phyloP scores from a whole-genome alignment of 2,113 vertebrate genomes.

The Hystrix brachyura region DNA sequence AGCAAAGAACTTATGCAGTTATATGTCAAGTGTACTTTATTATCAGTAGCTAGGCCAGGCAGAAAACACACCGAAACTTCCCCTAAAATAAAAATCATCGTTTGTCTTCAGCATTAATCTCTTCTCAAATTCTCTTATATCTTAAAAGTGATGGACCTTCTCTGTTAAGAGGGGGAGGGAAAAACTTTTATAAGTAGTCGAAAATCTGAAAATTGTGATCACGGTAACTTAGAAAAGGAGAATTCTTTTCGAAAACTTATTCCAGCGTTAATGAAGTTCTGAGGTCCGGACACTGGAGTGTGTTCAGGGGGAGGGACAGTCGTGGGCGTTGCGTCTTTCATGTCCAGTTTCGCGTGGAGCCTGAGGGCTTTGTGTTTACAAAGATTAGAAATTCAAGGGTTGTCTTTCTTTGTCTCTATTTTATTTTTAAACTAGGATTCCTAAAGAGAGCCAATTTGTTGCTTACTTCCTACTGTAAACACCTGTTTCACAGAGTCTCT shows the following conservation, averaged over 20 bases:
- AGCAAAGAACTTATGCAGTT: conserved; percentile 88
- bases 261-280: conserved; percentile 44
- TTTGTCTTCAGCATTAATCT: conserved; percentile 91
- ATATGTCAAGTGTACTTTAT: conserved; percentile 90
- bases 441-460: conserved; percentile 1
- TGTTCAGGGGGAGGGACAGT: not conserved
- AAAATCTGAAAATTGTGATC: conserved; percentile 86
- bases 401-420: not conserved
- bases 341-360: not conserved
- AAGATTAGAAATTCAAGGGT: not conserved
- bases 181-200: conserved; percentile 85
- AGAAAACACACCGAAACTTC: conserved; percentile 87
- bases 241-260: conserved; percentile 72
- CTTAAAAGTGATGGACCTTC: conserved; percentile 89
- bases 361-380: not conserved
- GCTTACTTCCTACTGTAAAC: not conserved
- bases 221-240: conserved; percentile 69
- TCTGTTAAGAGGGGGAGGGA: conserved; percentile 72
- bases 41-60: conserved; percentile 83
- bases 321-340: not conserved
- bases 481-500: not conserved
- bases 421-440: conserved; percentile 18
- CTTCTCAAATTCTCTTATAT: conserved; percentile 90
- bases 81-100: conserved; percentile 91
- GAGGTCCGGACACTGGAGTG: conserved; percentile 9